Evolutionary conservation across 2,888 invertebrate species (phyloP), one percentile per base, ranked within the genome.

Genomic region (Thera obeliscata): DNA sequence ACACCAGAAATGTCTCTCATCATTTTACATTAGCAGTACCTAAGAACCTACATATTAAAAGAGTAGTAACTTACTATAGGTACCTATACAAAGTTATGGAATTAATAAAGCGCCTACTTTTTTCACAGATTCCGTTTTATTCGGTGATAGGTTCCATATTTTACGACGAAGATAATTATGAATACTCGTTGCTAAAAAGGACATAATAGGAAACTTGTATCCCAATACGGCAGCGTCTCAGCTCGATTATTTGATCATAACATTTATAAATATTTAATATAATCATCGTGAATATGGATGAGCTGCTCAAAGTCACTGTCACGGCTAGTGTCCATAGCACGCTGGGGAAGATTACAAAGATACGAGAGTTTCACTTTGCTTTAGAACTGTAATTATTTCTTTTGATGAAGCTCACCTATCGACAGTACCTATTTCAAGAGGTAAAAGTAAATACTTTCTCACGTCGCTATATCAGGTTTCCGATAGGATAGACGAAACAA

Each of bases 391-490:
- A 38, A 58, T 63, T 60, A 61, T 43, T 56, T 61, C 36, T 35
- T 58, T 59, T 43, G 48, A 63, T 67, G 49, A 55, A 62, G 41
- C 41, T 58, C 54, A 43, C 12, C 56, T 46, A 9, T 36, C 2
- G 12, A 33, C 61, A 36, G 2, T 54, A 33, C 55, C 52, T 46
- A 9, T 3, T 46, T 54, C 60, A 50, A 50, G 56, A 54, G 57
- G 64, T 68, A 68, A 67, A 64, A 68, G 68, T 64, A 64, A 68
- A 64, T 64, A 64, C 69, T 69, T 69, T 69, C 69, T 62, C 64
- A 62, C 61, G 56, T 60, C 60, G 50, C 55, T 52, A 63, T 56
- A 65, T 69, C 64, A 69, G 58, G 64, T 69, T 69, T 59, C 64
- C 57, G 46, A 59, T 61, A 58, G 58, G 56, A 59, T 58, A 58